These are phyloP conservation scores for Chionoecetes opilio DNA, from an alignment of 1,140 invertebrate genomes.

Conservation along the genomic window DNA sequence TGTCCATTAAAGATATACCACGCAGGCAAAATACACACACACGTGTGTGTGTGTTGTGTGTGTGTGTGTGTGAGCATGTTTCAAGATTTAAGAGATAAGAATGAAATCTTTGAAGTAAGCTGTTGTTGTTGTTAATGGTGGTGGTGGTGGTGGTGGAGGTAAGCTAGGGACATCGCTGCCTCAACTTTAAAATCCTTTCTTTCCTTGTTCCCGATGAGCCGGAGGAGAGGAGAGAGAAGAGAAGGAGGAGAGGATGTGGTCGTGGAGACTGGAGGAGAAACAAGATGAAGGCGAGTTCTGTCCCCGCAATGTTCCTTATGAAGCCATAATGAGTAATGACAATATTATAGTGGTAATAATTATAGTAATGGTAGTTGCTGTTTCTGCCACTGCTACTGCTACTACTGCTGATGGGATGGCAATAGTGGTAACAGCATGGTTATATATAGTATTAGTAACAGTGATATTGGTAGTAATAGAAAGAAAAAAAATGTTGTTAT, in stretches of 20 bases:
- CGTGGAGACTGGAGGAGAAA: background rate
- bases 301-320: background rate
- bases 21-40: too few species aligned
- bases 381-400: background rate
- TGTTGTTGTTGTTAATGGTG: background rate
- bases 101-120: too few species aligned
- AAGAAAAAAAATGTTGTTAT: background rate
- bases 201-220: background rate
- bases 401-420: background rate
- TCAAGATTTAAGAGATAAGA: too few species aligned
- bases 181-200: background rate
- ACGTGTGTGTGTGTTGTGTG: too few species aligned
- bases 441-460: too few species aligned
- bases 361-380: background rate
- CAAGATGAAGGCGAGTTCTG: background rate
- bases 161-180: too few species aligned
- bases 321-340: background rate
- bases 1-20: too few species aligned
- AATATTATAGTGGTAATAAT: background rate
- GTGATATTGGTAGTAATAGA: too few species aligned
- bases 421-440: too few species aligned
- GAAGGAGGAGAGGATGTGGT: background rate
- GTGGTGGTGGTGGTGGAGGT: background rate
- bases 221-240: background rate
- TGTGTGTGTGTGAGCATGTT: too few species aligned